These are phyloP conservation scores for Solenopsis fugax DNA, from an alignment of 1,140 invertebrate genomes.

Conservation along the genomic window DNA sequence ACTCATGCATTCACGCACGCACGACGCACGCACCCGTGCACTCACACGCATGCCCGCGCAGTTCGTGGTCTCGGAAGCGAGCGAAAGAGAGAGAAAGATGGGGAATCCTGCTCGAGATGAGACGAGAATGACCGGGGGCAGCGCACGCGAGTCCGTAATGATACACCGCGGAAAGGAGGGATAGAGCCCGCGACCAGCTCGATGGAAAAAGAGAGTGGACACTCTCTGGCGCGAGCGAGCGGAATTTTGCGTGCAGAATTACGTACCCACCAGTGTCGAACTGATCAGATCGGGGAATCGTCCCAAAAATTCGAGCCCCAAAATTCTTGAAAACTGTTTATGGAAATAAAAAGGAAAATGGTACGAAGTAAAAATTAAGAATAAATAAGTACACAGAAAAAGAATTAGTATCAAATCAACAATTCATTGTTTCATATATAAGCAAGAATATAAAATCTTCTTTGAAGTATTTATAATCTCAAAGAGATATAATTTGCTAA, in stretches of 20 bases:
- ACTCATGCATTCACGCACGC: neutral
- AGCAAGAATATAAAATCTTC: too few relatives aligned
- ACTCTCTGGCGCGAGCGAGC: constrained; percentile 60
- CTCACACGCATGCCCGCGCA: neutral
- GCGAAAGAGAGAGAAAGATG: constrained; percentile 63
- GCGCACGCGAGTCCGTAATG: constrained; percentile 86
- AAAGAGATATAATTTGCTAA: too few relatives aligned
- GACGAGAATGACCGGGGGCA: constrained; percentile 85
- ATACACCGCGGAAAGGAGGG: constrained; percentile 81
- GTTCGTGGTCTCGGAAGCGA: constrained; percentile 45
- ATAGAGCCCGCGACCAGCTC: constrained; percentile 60
- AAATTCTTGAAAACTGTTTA: neutral
- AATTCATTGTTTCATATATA: too few relatives aligned
- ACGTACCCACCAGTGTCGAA: constrained; percentile 11
- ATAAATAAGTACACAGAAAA: neutral
- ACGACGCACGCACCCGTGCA: neutral
- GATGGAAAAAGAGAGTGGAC: constrained; percentile 75
- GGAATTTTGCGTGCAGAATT: constrained; percentile 64
- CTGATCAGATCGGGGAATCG: neutral
- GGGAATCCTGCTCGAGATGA: constrained; percentile 77
- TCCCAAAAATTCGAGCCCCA: neutral
- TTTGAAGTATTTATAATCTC: too few relatives aligned
- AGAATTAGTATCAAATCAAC: too few relatives aligned
- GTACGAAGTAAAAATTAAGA: neutral
- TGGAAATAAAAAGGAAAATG: neutral